phyloP scores from a whole-genome alignment of 2,113 vertebrate species.

The Abramis brama region DNA sequence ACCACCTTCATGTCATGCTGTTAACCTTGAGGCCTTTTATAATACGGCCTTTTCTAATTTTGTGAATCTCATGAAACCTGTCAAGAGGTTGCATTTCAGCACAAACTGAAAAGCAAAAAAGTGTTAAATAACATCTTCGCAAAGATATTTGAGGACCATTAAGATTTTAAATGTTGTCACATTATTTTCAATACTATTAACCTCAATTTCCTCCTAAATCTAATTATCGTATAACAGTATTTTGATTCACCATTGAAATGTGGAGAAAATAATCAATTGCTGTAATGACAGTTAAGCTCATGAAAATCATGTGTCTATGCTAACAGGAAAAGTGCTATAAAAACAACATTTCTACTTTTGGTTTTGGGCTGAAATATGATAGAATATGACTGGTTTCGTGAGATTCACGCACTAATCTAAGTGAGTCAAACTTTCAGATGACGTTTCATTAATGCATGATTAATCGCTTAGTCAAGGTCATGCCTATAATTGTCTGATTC shows the following conservation, averaged over 20 bases:
- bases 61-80: background rate
- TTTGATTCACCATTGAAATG: background rate
- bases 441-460: background rate
- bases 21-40: background rate
- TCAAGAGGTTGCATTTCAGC: background rate
- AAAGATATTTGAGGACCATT: background rate
- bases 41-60: background rate
- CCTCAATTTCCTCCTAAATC: background rate
- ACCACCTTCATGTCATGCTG: background rate
- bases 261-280: background rate
- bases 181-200: background rate
- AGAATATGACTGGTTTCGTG: background rate
- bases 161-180: background rate
- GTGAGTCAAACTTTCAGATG: constrained; percentile 1
- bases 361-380: background rate
- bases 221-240: background rate
- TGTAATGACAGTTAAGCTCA: background rate
- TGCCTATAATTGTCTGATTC: background rate
- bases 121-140: too few relatives aligned
- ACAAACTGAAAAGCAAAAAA: background rate
- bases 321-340: background rate
- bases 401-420: background rate
- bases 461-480: constrained; percentile 12
- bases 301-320: background rate
- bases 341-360: background rate